Percentiles rank a stretch among this genome's conserved stretches.
phyloP scores from a whole-genome alignment of 2,888 invertebrate species.

The Eupithecia vulgata region DNA sequence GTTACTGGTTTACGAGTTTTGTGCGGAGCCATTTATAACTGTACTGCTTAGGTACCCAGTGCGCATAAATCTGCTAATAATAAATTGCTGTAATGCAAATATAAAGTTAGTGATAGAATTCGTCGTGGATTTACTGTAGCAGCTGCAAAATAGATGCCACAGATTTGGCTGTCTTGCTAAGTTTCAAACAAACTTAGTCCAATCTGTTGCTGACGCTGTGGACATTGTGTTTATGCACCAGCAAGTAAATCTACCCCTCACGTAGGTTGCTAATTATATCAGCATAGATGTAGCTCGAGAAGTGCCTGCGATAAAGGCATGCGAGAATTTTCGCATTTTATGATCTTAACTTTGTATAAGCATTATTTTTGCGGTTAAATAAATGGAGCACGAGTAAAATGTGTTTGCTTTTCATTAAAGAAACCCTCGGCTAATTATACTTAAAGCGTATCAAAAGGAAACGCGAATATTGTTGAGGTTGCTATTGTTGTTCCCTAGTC shows the following conservation, averaged over 20 bases:
- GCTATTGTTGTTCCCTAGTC: conserved; percentile 25
- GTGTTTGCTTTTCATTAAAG: conserved; percentile 30
- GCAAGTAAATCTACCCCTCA: neutral
- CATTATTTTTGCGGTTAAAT: conserved; percentile 22
- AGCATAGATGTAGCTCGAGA: neutral
- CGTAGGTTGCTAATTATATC: conserved; percentile 13
- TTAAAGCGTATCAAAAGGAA: conserved; percentile 28
- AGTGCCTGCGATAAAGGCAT: neutral
- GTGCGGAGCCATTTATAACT: conserved; percentile 47
- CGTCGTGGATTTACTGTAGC: conserved; percentile 11
- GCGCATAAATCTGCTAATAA: conserved; percentile 43
- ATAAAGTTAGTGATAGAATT: conserved; percentile 24
- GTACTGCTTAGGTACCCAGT: conserved; percentile 19
- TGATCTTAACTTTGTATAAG: conserved; percentile 17
- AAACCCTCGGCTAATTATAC: conserved; percentile 29
- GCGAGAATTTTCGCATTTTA: conserved; percentile 13
- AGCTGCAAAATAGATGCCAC: conserved; percentile 15
- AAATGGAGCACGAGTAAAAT: conserved; percentile 24
- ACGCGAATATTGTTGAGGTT: conserved; percentile 27
- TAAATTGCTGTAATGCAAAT: conserved; percentile 32
- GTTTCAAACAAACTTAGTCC: conserved; percentile 9
- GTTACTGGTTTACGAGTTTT: conserved; percentile 56
- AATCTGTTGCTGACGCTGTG: conserved; percentile 4
- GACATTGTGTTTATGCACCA: neutral
- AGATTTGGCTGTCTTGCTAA: conserved; percentile 15